Evolutionary conservation across 2,888 invertebrate genomes (phyloP).

Genomic region (Leptothorax acervorum): DNA sequence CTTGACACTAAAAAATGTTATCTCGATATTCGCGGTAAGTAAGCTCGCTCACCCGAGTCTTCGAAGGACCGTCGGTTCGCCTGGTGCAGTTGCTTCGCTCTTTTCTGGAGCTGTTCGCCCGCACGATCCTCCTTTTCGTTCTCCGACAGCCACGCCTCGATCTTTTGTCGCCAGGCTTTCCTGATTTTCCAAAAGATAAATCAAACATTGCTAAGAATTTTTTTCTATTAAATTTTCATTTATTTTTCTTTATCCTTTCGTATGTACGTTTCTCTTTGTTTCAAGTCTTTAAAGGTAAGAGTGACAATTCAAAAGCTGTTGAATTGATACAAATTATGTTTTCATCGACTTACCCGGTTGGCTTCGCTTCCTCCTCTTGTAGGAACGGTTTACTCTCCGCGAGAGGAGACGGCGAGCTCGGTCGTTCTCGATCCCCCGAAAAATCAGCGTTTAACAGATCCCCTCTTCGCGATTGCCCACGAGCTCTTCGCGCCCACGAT

Average conservation of each 20-base stretch:
- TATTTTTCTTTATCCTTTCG: background rate
- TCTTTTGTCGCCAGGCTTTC: constrained; percentile 95
- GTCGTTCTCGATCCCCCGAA: constrained; percentile 90
- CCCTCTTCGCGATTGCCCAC: constrained; percentile 92
- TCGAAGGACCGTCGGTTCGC: constrained; percentile 93
- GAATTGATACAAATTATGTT: background rate
- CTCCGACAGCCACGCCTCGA: constrained; percentile 96
- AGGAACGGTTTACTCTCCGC: constrained; percentile 87
- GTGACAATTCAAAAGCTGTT: background rate
- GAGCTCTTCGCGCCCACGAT: constrained; percentile 94
- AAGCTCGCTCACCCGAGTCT: constrained; percentile 90
- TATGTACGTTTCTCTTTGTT: background rate
- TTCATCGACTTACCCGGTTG: constrained; percentile 86
- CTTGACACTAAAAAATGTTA: background rate
- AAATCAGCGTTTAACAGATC: constrained; percentile 92
- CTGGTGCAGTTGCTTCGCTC: constrained; percentile 89
- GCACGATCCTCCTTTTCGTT: constrained; percentile 93
- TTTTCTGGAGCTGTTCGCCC: constrained; percentile 90
- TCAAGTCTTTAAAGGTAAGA: background rate
- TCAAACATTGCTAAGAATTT: background rate
- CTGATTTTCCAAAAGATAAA: constrained; percentile 73
- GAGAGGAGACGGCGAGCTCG: constrained; percentile 89
- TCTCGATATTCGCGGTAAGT: background rate
- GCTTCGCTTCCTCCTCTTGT: constrained; percentile 87
- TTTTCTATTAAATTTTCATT: background rate